These are phyloP conservation scores for Copsychus sechellarum DNA, from an alignment of 2,113 vertebrate species.

Conservation along the genomic window DNA sequence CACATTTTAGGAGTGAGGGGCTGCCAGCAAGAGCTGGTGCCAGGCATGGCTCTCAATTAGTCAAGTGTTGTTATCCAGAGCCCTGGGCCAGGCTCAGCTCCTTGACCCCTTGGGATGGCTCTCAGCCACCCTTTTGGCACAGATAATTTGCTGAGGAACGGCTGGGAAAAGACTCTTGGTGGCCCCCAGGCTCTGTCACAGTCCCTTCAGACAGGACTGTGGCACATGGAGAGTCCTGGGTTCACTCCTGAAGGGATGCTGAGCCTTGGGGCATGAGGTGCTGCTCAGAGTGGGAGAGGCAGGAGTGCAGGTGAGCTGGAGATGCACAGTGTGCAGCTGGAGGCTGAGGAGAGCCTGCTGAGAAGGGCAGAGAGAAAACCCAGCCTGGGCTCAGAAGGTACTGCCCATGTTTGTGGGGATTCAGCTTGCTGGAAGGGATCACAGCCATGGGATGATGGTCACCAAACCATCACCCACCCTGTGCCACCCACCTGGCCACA, in stretches of 20 bases:
- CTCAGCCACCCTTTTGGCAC: background rate
- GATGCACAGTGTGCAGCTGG: background rate
- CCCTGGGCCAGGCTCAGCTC: background rate
- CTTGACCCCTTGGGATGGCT: background rate
- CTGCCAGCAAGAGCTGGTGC: background rate
- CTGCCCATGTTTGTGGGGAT: background rate
- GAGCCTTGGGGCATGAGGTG: background rate
- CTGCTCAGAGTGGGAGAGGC: background rate
- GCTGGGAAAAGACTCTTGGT: background rate
- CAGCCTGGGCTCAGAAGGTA: background rate
- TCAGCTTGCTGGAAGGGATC: background rate
- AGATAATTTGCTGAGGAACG: background rate
- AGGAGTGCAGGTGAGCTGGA: background rate
- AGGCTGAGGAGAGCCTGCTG: background rate
- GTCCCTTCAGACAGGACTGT: background rate
- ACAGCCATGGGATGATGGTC: background rate
- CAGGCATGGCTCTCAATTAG: background rate
- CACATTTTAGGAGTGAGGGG: background rate
- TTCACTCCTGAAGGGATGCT: background rate
- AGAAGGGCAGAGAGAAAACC: background rate
- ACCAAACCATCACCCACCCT: background rate
- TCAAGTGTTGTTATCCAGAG: background rate
- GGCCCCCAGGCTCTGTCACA: background rate
- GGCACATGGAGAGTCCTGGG: background rate
- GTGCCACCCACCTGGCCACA: background rate